phyloP scores from a whole-genome alignment of 2,888 invertebrate species.

The Agrochola lychnidis region DNA sequence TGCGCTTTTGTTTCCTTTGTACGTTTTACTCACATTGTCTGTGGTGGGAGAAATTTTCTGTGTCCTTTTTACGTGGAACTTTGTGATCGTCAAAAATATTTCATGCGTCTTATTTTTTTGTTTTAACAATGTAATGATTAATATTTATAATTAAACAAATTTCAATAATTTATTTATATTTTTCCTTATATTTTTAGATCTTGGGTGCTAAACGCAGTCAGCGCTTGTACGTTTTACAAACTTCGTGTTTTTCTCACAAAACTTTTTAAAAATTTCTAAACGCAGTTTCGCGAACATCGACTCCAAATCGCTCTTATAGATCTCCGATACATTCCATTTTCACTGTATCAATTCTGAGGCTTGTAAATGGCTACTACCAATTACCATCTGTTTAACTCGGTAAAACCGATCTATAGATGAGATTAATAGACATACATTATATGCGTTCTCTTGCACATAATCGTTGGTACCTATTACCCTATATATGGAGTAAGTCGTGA shows the following conservation, averaged over 20 bases:
- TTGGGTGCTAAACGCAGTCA: neutral
- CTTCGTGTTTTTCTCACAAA: too few relatives aligned
- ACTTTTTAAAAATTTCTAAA: neutral
- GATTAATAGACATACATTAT: constrained; percentile 28
- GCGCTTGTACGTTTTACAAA: neutral
- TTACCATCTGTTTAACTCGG: constrained; percentile 25
- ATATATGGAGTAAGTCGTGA: constrained; percentile 51
- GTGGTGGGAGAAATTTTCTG: too few relatives aligned
- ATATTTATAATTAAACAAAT: too few relatives aligned
- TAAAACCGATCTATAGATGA: constrained; percentile 24
- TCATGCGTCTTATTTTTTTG: too few relatives aligned
- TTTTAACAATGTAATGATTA: too few relatives aligned
- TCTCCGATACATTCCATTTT: constrained; percentile 21
- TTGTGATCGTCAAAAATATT: neutral
- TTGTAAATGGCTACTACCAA: neutral
- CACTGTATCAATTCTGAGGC: neutral
- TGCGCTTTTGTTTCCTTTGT: neutral
- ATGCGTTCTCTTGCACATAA: constrained; percentile 26
- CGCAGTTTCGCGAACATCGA: too few relatives aligned
- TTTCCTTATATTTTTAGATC: neutral
- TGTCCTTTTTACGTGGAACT: neutral
- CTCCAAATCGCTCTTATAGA: neutral
- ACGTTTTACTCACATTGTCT: neutral
- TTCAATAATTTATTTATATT: too few relatives aligned
- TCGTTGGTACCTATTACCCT: neutral